These are phyloP conservation scores for Apis laboriosa DNA, from an alignment of 1,140 invertebrate species.

Conservation along the genomic window DNA sequence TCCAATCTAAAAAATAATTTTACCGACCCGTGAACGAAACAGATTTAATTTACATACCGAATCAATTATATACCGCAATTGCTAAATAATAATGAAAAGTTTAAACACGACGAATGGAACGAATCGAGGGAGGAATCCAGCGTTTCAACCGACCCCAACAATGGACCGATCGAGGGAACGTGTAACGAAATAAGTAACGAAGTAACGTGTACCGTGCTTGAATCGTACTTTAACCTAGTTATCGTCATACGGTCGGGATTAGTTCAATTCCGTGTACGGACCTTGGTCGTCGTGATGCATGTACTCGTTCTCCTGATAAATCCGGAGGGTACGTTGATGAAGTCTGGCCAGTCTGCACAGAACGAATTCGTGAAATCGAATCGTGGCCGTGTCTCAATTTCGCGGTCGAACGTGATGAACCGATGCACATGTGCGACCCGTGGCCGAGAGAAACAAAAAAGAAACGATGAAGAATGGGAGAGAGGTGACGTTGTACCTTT, in stretches of 20 bases:
- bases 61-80: too few species aligned
- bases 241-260: not conserved
- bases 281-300: slow-evolving; percentile 42
- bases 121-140: not conserved
- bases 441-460: not conserved
- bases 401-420: not conserved
- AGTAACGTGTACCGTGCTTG: not conserved
- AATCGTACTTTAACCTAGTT: slow-evolving; percentile 20
- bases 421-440: too few species aligned
- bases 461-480: not conserved
- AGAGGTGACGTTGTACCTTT: slow-evolving; percentile 19
- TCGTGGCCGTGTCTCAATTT: not conserved
- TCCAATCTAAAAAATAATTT: too few species aligned
- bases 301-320: slow-evolving; percentile 42
- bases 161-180: not conserved
- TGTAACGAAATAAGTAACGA: not conserved
- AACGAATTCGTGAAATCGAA: not conserved
- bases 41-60: too few species aligned
- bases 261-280: slow-evolving; percentile 13
- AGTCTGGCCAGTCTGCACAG: slow-evolving; percentile 48
- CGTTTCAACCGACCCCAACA: not conserved
- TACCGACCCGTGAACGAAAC: too few species aligned
- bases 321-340: slow-evolving; percentile 30
- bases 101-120: not conserved
- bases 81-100: too few species aligned